Percentiles rank a stretch among this genome's conserved stretches.
Evolutionary conservation across 2,888 invertebrate genomes (phyloP).

Genomic region (Agriopis aurantiaria): DNA sequence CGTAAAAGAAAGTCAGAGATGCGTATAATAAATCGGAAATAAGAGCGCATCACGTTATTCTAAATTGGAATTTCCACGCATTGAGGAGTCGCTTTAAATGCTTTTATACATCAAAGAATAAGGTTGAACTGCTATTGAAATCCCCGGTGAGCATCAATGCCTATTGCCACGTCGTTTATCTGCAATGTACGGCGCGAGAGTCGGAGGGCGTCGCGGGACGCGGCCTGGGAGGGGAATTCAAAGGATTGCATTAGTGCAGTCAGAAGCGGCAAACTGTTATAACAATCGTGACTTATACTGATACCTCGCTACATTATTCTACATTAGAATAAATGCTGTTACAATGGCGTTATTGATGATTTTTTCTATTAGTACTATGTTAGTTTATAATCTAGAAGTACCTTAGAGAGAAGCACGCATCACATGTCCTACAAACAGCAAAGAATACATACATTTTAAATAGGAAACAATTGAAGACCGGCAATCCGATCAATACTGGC

Average conservation of each 20-base stretch:
- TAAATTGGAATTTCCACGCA: slow-evolving; percentile 68
- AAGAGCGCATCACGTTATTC: slow-evolving; percentile 54
- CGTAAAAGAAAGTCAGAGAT: slow-evolving; percentile 43
- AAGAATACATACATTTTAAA: too few relatives aligned
- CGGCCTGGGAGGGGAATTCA: slow-evolving; percentile 58
- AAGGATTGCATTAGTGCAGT: slow-evolving; percentile 72
- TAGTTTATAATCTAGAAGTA: too few relatives aligned
- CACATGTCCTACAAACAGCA: too few relatives aligned
- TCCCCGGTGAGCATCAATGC: slow-evolving; percentile 83
- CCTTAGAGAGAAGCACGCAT: too few relatives aligned
- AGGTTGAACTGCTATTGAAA: slow-evolving; percentile 77
- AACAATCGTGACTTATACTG: slow-evolving; percentile 44
- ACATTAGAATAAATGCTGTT: background rate
- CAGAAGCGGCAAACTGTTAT: slow-evolving; percentile 58
- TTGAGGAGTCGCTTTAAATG: slow-evolving; percentile 74
- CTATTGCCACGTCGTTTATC: slow-evolving; percentile 84
- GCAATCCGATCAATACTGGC: background rate
- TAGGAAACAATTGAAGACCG: background rate
- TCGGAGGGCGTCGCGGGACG: slow-evolving; percentile 53
- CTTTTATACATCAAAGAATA: slow-evolving; percentile 79
- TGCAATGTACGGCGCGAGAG: slow-evolving; percentile 70
- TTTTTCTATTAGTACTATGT: too few relatives aligned
- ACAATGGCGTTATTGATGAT: background rate
- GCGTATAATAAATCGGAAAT: slow-evolving; percentile 35
- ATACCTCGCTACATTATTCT: slow-evolving; percentile 14